Evolutionary conservation across 1,140 invertebrate genomes (phyloP).

Genomic region (Aphaenogaster rudis): DNA sequence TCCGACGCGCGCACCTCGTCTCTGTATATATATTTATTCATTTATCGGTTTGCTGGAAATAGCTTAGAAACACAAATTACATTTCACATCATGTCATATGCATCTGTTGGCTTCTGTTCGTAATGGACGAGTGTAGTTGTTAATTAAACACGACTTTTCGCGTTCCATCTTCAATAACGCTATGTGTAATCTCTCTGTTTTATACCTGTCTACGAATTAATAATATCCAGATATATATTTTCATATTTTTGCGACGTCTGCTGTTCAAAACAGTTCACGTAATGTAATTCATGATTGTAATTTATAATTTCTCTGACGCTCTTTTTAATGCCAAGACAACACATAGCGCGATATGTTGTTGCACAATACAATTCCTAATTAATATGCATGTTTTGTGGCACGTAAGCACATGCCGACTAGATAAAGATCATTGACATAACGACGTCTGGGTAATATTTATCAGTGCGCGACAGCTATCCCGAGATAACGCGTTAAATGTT

Average conservation of each 20-base stretch:
- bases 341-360: not conserved
- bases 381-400: slow-evolving; percentile 11
- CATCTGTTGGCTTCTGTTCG: not conserved
- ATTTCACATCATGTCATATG: slow-evolving; percentile 12
- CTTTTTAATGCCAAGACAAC: too few species aligned
- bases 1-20: not conserved
- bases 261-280: not conserved
- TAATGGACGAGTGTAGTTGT: not conserved
- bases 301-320: not conserved
- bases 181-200: not conserved
- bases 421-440: slow-evolving; percentile 23
- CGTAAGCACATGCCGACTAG: not conserved
- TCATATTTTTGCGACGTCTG: not conserved
- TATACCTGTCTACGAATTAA: not conserved
- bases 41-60: slow-evolving; percentile 13
- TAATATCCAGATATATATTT: not conserved
- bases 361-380: slow-evolving; percentile 16
- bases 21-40: not conserved
- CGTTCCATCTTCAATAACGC: not conserved
- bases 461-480: not conserved
- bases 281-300: not conserved
- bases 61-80: slow-evolving; percentile 19
- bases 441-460: slow-evolving; percentile 29
- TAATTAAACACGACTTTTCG: not conserved
- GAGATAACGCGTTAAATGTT: not conserved